Evolutionary conservation across 1,140 invertebrate species (phyloP), one percentile per base, ranked within the genome.

Genomic region (Trissolcus basalis): DNA sequence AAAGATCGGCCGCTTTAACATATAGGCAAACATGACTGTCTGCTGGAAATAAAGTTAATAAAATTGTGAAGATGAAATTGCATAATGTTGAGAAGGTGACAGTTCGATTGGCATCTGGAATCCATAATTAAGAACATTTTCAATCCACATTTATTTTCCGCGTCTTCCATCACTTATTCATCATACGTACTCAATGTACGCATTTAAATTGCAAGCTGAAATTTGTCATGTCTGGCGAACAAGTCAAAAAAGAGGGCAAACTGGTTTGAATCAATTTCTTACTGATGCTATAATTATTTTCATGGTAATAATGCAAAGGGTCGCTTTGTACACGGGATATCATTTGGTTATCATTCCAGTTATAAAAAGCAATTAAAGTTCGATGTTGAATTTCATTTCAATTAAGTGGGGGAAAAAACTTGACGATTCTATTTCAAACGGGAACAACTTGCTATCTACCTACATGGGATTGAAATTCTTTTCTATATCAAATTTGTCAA

Each of bases 191-290:
- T 19, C 43, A 59, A 51, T 54, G 48, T 49, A 43, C 15, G 45
- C 50, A 43, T 27, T 74, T 74, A 56, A 55, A 55, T 74, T 56
- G 50, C 39, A 67, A 60, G 12, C 15, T 65, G 55, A 65, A 61
- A 74, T 67, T 15, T 56, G 61, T 60, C 50, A 60, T 61, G 65
- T 50, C 45, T 61, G 49, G 35, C 48, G 41, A 4, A 47, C 15
- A 35, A 27, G 32, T 9, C 13, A 72, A 64, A 65, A 48, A 35
- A 61, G 50, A 56, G 39, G 6, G 43, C 61, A 65, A 73, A 73
- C 61, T 67, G 70, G 61, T 73, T 73, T 73, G 61, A 73, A 67
- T 67, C 61, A 53, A 65, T 67, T 73, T 64, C 55, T 73, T 73
- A 73, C 45, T 54, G 56, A 56, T 55, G 35, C 70, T 65, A 65